These are phyloP conservation scores for Heliconius himera DNA, from an alignment of 1,140 invertebrate genomes.

Conservation along the genomic window DNA sequence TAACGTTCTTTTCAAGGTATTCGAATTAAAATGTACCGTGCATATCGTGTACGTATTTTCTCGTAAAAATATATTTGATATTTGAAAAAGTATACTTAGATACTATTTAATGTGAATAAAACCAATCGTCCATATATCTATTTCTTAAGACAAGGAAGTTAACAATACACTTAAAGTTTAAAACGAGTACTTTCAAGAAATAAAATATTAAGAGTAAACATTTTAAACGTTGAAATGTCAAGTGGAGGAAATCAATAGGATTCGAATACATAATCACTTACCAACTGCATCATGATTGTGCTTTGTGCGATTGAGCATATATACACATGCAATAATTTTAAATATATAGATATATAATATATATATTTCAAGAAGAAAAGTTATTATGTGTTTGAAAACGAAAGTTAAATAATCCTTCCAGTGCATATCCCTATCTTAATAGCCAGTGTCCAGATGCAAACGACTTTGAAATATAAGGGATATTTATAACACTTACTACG, in stretches of 20 bases:
- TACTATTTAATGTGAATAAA: too few species aligned
- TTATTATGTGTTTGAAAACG: neutral
- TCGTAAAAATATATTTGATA: neutral
- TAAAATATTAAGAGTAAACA: too few species aligned
- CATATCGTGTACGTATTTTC: neutral
- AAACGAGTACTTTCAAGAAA: too few species aligned
- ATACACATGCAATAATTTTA: neutral
- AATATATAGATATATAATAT: neutral
- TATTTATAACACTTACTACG: conserved; percentile 64
- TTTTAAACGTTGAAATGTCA: too few species aligned
- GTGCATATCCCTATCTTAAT: conserved; percentile 64
- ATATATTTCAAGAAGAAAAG: neutral
- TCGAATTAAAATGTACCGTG: neutral
- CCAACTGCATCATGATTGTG: neutral
- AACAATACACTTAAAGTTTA: too few species aligned
- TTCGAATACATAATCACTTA: neutral
- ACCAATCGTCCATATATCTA: too few species aligned
- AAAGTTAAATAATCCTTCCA: conserved; percentile 60
- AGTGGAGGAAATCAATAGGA: neutral
- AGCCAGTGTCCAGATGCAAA: conserved; percentile 77
- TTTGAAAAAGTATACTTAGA: too few species aligned
- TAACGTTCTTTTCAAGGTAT: conserved; percentile 7
- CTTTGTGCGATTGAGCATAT: neutral
- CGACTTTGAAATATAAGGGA: conserved; percentile 78
- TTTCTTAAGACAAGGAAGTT: too few species aligned